phyloP scores from a whole-genome alignment of 2,113 vertebrate species.

The Pygoscelis adeliae region DNA sequence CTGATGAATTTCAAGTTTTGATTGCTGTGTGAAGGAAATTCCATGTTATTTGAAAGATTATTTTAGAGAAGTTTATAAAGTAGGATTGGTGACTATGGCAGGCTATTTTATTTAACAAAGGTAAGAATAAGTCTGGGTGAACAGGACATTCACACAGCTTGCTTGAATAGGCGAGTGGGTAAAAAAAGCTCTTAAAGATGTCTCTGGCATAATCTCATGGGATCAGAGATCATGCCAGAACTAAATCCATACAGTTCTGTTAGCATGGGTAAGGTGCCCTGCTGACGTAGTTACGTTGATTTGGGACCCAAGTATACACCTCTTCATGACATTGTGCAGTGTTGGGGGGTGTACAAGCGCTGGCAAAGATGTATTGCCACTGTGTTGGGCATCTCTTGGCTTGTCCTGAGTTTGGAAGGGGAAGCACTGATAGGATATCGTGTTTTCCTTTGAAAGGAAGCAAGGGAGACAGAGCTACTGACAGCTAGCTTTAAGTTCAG shows the following conservation, averaged over 20 bases:
- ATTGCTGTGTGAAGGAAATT: background rate
- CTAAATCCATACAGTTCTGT: background rate
- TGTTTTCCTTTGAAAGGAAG: background rate
- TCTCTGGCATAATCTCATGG: background rate
- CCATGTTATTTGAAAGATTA: background rate
- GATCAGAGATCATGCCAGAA: background rate
- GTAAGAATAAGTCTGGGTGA: background rate
- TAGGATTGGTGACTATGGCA: background rate
- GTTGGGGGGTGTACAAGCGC: background rate
- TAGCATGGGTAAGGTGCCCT: background rate
- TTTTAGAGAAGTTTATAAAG: background rate
- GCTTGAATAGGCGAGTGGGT: background rate
- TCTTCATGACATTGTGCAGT: background rate
- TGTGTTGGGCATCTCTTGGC: background rate
- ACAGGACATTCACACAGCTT: background rate
- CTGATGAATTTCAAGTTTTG: background rate
- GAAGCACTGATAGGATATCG: background rate
- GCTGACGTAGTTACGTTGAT: background rate
- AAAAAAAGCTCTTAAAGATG: background rate
- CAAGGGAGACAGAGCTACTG: background rate
- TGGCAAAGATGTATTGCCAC: background rate
- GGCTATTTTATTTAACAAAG: background rate
- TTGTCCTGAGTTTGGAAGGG: background rate
- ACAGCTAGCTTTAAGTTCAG: background rate
- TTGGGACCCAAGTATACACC: background rate